Evolutionary conservation across 2,797 vertebrate genomes (phyloP).

Genomic region (Cuniculus paca): DNA sequence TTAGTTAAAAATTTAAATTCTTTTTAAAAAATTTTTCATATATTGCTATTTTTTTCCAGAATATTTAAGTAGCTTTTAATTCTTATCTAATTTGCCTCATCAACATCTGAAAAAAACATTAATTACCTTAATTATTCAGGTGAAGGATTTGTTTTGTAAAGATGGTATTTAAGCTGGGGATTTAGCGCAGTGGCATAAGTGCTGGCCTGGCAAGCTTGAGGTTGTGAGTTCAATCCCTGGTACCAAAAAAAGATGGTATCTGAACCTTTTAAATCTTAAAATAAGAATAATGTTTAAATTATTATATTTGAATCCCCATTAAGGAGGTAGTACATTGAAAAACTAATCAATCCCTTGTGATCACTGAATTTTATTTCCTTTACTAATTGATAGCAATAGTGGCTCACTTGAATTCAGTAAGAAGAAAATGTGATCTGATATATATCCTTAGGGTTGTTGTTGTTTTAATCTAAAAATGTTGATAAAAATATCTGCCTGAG

Average conservation of each 20-base stretch:
- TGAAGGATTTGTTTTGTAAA: constrained; percentile 46
- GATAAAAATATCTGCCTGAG: background rate
- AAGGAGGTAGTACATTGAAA: constrained; percentile 29
- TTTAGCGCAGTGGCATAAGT: too few species aligned
- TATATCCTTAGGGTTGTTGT: background rate
- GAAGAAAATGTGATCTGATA: background rate
- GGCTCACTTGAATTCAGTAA: background rate
- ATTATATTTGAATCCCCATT: constrained; percentile 13
- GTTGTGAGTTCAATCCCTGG: too few species aligned
- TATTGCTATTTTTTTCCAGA: background rate
- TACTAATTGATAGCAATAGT: constrained; percentile 8
- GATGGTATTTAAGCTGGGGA: too few species aligned
- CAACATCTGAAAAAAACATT: constrained; percentile 30
- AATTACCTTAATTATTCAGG: constrained; percentile 39
- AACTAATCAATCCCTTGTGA: constrained; percentile 48
- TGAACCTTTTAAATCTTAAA: constrained; percentile 43
- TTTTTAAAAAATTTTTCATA: background rate
- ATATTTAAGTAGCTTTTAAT: constrained; percentile 9
- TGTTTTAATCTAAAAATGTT: constrained; percentile 25
- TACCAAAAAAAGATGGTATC: too few species aligned
- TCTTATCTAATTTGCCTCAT: constrained; percentile 48
- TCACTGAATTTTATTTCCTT: constrained; percentile 22
- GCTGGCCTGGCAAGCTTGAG: too few species aligned
- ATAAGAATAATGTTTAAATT: constrained; percentile 29
- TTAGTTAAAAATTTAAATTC: background rate